Evolutionary conservation across 1,140 invertebrate genomes (phyloP).

Genomic region (Aphidius gifuensis): DNA sequence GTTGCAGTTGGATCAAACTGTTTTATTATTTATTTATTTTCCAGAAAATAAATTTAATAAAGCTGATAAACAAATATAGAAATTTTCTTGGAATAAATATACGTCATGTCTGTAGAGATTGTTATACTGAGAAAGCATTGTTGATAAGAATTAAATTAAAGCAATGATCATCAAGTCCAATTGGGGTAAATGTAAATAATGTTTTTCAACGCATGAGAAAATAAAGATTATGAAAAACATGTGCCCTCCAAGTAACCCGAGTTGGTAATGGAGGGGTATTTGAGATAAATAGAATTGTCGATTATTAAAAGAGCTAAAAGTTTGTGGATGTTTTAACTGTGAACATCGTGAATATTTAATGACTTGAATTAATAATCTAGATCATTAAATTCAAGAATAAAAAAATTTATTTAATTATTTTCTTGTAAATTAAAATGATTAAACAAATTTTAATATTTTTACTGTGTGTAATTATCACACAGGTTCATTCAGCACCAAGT

Average conservation of each 20-base stretch:
- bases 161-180: too few species aligned
- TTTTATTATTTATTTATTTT: too few species aligned
- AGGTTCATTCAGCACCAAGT: slow-evolving; percentile 33
- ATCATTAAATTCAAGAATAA: background rate
- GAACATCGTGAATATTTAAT: slow-evolving; percentile 27
- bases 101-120: slow-evolving; percentile 3
- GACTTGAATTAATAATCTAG: background rate
- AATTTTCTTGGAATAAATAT: too few species aligned
- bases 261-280: slow-evolving; percentile 32
- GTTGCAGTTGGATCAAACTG: too few species aligned
- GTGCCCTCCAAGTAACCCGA: slow-evolving; percentile 24
- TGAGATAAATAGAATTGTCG: slow-evolving; percentile 45
- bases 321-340: slow-evolving; percentile 35
- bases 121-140: background rate
- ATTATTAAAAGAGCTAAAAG: slow-evolving; percentile 38
- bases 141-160: too few species aligned
- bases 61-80: too few species aligned
- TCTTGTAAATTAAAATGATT: background rate
- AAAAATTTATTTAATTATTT: background rate
- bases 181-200: too few species aligned
- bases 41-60: too few species aligned
- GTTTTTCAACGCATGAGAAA: background rate
- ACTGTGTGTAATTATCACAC: slow-evolving; percentile 27
- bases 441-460: background rate
- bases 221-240: slow-evolving; percentile 16